phyloP scores from a whole-genome alignment of 2,888 invertebrate genomes.

The Drosophila robusta region DNA sequence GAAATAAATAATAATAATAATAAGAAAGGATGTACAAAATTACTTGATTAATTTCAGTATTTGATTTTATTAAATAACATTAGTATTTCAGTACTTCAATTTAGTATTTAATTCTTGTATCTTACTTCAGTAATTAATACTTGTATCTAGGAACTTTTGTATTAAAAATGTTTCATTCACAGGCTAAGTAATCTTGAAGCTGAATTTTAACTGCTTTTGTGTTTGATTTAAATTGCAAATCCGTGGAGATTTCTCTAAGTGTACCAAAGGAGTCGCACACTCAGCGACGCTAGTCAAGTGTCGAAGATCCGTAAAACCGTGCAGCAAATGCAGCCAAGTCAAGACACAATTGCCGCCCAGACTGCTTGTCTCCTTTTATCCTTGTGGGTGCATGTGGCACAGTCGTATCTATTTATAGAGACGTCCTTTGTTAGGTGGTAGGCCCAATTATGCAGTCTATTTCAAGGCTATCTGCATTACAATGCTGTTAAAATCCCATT shows the following conservation, averaged over 20 bases:
- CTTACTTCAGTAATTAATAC: too few species aligned
- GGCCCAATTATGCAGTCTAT: slow-evolving; percentile 15
- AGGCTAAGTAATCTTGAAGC: too few species aligned
- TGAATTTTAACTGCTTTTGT: not conserved
- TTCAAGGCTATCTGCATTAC: slow-evolving; percentile 13
- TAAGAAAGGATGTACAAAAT: too few species aligned
- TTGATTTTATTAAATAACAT: too few species aligned
- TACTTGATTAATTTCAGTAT: too few species aligned
- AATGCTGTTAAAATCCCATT: slow-evolving; percentile 24
- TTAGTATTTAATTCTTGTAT: too few species aligned
- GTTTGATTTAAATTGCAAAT: not conserved
- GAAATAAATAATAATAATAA: too few species aligned
- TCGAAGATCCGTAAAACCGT: slow-evolving; percentile 6
- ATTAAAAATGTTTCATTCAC: too few species aligned
- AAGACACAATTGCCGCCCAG: not conserved
- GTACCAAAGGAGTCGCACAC: not conserved
- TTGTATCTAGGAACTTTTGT: too few species aligned
- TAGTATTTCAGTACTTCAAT: too few species aligned
- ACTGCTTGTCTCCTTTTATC: slow-evolving; percentile 7
- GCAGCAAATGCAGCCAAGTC: slow-evolving; percentile 31
- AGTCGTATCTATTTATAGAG: slow-evolving; percentile 6
- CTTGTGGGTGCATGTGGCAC: slow-evolving; percentile 1
- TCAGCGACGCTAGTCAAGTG: slow-evolving; percentile 11
- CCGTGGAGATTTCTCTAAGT: not conserved
- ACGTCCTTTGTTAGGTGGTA: slow-evolving; percentile 10